Conservation (phyloP, 2,888 invertebrate genomes). For the Podotricha telesiphe region DNA sequence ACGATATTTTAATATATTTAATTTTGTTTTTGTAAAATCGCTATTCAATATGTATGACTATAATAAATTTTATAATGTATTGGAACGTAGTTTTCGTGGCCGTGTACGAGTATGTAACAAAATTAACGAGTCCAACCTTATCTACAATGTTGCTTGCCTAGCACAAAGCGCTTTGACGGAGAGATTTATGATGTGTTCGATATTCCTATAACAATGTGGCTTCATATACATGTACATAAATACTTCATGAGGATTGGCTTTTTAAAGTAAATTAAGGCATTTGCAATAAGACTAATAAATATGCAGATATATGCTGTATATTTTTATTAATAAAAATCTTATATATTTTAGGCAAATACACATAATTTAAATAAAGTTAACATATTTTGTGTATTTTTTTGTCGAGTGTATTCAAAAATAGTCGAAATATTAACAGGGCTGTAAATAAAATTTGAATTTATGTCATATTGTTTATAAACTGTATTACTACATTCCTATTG, state of each 20-base stretch:
- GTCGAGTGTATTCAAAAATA: too few relatives aligned
- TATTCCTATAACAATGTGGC: slow-evolving; percentile 19
- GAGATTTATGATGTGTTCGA: slow-evolving; percentile 25
- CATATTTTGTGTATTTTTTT: too few relatives aligned
- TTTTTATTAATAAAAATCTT: too few relatives aligned
- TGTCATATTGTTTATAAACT: neutral
- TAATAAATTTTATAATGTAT: neutral
- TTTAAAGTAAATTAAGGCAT: neutral
- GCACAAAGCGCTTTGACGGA: slow-evolving; percentile 27
- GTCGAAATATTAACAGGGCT: too few relatives aligned
- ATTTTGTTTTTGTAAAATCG: too few relatives aligned
- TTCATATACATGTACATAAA: neutral
- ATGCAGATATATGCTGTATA: too few relatives aligned
- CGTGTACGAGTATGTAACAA: slow-evolving; percentile 10
- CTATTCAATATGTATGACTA: too few relatives aligned
- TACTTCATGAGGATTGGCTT: neutral
- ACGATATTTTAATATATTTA: too few relatives aligned
- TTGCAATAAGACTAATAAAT: too few relatives aligned
- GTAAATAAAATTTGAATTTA: neutral
- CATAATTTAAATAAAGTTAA: too few relatives aligned
- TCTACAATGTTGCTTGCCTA: slow-evolving; percentile 19
- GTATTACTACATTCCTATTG: neutral
- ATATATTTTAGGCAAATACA: too few relatives aligned
- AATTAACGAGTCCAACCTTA: slow-evolving; percentile 17
- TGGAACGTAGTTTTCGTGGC: neutral